phyloP scores from a whole-genome alignment of 2,888 invertebrate species.

The Athetis lepigone region DNA sequence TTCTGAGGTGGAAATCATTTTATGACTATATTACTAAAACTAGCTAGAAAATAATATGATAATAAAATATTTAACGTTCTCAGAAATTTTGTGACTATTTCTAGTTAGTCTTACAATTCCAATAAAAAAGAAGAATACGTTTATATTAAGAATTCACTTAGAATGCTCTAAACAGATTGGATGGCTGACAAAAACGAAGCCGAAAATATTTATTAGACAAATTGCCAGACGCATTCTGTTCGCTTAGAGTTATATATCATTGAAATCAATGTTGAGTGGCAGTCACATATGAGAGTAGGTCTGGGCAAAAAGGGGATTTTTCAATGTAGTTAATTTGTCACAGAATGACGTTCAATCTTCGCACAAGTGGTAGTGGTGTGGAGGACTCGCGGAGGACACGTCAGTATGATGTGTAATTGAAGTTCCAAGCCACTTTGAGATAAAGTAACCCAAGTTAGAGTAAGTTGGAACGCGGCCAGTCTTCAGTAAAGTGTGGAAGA shows the following conservation, averaged over 20 bases:
- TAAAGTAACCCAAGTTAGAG: constrained; percentile 37
- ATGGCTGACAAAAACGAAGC: constrained; percentile 13
- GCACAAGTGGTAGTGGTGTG: constrained; percentile 4
- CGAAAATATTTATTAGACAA: constrained; percentile 30
- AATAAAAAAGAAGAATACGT: not conserved
- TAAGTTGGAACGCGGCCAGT: constrained; percentile 56
- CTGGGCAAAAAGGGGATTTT: constrained; percentile 17
- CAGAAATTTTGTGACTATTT: not conserved
- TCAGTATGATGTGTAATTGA: constrained; percentile 48
- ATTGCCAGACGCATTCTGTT: constrained; percentile 29
- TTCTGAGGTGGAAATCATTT: not conserved
- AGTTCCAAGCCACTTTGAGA: constrained; percentile 40
- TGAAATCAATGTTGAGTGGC: constrained; percentile 27
- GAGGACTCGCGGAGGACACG: constrained; percentile 29
- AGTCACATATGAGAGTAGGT: constrained; percentile 17
- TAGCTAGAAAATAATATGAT: not conserved
- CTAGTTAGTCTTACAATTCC: no score
- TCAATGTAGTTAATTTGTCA: constrained; percentile 30
- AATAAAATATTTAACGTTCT: not conserved
- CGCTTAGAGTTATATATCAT: constrained; percentile 7
- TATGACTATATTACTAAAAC: not conserved
- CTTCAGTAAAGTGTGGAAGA: constrained; percentile 54
- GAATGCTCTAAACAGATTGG: constrained; percentile 30
- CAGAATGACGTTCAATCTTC: constrained; percentile 10
- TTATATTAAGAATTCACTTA: constrained; percentile 13